phyloP scores from a whole-genome alignment of 2,888 invertebrate species.

The Lydus trimaculatus region DNA sequence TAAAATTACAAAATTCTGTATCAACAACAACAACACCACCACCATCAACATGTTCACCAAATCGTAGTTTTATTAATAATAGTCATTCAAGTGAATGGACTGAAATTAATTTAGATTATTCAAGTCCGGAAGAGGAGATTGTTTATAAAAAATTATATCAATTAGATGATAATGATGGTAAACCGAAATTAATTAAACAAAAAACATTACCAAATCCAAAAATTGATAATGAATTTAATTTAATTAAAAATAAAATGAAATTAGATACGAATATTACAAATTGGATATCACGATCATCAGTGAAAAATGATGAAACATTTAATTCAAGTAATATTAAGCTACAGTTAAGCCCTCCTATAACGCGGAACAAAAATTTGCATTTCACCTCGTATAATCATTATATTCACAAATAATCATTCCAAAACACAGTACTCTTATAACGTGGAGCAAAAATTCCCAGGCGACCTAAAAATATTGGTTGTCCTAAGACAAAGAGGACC shows the following conservation, averaged over 20 bases:
- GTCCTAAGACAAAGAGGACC: no score
- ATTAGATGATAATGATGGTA: slow-evolving; percentile 45
- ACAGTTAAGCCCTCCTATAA: no score
- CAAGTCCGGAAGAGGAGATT: slow-evolving; percentile 70
- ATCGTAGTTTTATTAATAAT: slow-evolving; percentile 41
- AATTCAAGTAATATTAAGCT: slow-evolving; percentile 57
- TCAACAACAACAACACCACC: slow-evolving; percentile 39
- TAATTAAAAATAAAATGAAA: slow-evolving; percentile 57
- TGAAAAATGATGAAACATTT: slow-evolving; percentile 57
- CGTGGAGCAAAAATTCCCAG: no score
- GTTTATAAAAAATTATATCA: slow-evolving; percentile 60
- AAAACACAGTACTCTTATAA: no score
- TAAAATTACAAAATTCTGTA: slow-evolving; percentile 38
- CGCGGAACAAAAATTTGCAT: no score
- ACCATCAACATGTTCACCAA: slow-evolving; percentile 39
- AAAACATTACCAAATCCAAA: slow-evolving; percentile 62
- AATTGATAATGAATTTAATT: slow-evolving; percentile 53
- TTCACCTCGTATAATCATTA: no score
- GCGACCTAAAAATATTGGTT: no score
- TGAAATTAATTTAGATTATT: slow-evolving; percentile 75
- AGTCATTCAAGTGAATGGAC: slow-evolving; percentile 72
- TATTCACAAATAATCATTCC: no score
- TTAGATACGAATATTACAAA: slow-evolving; percentile 64
- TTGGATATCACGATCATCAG: slow-evolving; percentile 66
- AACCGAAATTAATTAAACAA: slow-evolving; percentile 60